These are phyloP conservation scores for Alligator sinensis DNA, from an alignment of 2,113 vertebrate species.

Conservation along the genomic window DNA sequence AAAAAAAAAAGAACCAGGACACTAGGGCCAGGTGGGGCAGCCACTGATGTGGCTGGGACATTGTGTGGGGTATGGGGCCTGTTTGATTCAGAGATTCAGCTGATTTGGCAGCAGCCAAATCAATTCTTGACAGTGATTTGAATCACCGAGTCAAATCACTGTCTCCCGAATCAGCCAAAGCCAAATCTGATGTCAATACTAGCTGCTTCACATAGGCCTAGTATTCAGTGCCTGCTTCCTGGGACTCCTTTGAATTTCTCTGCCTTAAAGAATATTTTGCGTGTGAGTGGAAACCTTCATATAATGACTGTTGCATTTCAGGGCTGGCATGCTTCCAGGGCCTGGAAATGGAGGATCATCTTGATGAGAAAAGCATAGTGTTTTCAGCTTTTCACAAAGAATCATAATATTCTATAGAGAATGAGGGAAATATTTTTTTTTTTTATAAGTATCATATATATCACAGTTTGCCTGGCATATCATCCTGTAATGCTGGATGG, in stretches of 20 bases:
- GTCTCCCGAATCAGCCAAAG: too few species aligned
- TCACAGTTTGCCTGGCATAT: background rate
- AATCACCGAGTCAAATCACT: too few species aligned
- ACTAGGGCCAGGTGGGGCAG: too few species aligned
- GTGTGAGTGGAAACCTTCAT: background rate
- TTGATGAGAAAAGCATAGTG: background rate
- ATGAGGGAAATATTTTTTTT: background rate
- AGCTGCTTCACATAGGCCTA: too few species aligned
- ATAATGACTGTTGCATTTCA: background rate
- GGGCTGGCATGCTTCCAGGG: background rate
- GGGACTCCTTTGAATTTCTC: background rate
- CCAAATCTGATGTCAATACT: too few species aligned
- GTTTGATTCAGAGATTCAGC: too few species aligned
- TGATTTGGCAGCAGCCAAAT: too few species aligned
- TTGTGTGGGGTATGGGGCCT: too few species aligned
- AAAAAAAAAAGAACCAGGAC: too few species aligned
- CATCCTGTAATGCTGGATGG: too few species aligned
- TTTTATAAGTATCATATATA: background rate
- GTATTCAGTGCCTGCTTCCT: background rate
- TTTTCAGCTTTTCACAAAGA: background rate
- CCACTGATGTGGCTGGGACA: too few species aligned
- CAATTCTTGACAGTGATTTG: too few species aligned
- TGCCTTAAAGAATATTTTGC: background rate
- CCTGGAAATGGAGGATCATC: background rate
- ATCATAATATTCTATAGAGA: background rate